Conservation (phyloP, 1,140 invertebrate species). For the Bombus terrestris region DNA sequence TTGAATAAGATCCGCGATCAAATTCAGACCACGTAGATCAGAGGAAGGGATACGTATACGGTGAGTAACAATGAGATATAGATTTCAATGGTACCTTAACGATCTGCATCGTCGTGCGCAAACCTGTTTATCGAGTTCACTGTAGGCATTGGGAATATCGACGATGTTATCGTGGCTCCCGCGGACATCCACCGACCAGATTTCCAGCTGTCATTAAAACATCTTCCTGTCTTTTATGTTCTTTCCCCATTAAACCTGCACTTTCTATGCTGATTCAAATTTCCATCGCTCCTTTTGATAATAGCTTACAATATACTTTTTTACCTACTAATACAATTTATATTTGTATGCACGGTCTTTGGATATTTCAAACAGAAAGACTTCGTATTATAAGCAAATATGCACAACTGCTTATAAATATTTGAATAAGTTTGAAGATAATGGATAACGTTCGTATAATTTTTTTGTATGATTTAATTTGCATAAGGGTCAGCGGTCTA, state of each 20-base stretch:
- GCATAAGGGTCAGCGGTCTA: too few species aligned
- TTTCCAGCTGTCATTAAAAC: constrained; percentile 50
- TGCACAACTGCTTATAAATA: too few species aligned
- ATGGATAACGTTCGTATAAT: too few species aligned
- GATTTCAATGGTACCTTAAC: constrained; percentile 68
- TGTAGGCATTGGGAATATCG: constrained; percentile 56
- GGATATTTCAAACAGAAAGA: neutral
- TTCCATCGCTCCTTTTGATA: neutral
- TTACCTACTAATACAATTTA: neutral
- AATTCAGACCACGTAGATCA: constrained; percentile 42
- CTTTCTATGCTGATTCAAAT: constrained; percentile 26
- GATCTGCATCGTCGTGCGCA: constrained; percentile 58
- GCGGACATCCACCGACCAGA: constrained; percentile 41
- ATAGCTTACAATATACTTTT: neutral
- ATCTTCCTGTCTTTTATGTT: constrained; percentile 33
- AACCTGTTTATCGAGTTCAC: constrained; percentile 69
- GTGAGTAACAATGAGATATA: constrained; percentile 65
- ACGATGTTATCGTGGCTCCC: constrained; percentile 43
- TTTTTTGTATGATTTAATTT: too few species aligned
- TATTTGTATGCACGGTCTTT: neutral
- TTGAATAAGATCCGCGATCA: constrained; percentile 48
- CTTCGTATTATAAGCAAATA: too few species aligned
- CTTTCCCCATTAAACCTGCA: constrained; percentile 1
- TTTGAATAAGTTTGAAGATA: too few species aligned
- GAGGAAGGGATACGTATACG: constrained; percentile 24